A percentile compares a stretch with the other conserved stretches of the same genome.
Evolutionary conservation across 35 echinoderm and acorn worm species (phyloP).

Genomic region (Eucidaris tribuloides): DNA sequence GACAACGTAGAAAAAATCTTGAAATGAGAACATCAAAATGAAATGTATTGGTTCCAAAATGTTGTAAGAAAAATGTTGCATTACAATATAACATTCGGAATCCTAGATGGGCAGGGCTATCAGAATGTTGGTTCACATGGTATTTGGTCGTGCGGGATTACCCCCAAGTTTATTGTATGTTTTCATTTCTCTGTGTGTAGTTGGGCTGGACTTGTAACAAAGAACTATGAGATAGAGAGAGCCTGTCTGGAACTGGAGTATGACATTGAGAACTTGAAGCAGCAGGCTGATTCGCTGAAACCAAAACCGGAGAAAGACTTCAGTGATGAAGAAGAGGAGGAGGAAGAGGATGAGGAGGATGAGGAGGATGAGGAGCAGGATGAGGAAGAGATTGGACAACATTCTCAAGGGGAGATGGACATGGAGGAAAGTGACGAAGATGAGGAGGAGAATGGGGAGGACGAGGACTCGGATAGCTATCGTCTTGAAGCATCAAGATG

Average conservation of each 20-base stretch:
- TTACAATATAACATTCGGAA: too few relatives aligned
- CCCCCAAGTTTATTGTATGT: not conserved
- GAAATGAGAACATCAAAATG: too few relatives aligned
- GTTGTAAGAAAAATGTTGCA: too few relatives aligned
- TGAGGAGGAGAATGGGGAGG: not conserved
- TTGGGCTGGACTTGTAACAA: conserved; percentile 84
- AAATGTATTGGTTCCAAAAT: too few relatives aligned
- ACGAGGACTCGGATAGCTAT: not conserved
- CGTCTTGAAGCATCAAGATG: not conserved
- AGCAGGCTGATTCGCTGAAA: conserved; percentile 46
- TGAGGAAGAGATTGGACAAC: not conserved
- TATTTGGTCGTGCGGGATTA: too few relatives aligned
- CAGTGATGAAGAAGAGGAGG: not conserved
- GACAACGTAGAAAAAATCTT: too few relatives aligned
- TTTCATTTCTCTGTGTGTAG: conserved; percentile 14
- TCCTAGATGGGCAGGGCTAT: too few relatives aligned
- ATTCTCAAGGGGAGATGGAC: not conserved
- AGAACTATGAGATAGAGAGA: conserved; percentile 99
- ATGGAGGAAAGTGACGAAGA: conserved; percentile 34
- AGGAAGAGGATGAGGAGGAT: conserved; percentile 30
- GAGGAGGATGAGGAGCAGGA: conserved; percentile 1
- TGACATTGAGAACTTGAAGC: conserved; percentile 66
- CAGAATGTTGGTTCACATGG: too few relatives aligned
- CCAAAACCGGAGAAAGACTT: conserved; percentile 31
- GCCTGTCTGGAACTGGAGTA: conserved; percentile 88